A percentile compares a stretch with the other conserved stretches of the same genome.
Conservation (phyloP, 2,888 invertebrate genomes). For the Coleophora flavipennella region DNA sequence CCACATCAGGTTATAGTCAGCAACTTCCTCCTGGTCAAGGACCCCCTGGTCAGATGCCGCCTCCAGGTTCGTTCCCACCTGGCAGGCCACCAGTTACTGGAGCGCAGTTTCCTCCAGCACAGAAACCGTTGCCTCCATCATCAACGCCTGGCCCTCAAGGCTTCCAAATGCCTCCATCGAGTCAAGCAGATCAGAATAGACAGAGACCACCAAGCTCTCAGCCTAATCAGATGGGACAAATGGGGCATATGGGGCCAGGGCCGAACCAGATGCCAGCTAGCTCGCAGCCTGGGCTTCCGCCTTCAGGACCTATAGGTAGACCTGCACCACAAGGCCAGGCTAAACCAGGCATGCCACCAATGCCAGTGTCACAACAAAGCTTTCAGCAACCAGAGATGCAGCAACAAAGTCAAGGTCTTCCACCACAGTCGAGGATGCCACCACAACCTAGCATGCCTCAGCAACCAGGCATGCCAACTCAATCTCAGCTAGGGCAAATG, state of each 20-base stretch:
- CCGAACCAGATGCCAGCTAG: conserved; percentile 24
- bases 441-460: conserved; percentile 12
- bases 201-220: conserved; percentile 32
- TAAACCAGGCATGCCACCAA: conserved; percentile 10
- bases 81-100: conserved; percentile 32
- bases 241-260: conserved; percentile 6
- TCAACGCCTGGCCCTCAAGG: conserved; percentile 28
- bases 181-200: conserved; percentile 22
- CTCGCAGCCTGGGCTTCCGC: conserved; percentile 25
- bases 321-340: conserved; percentile 14
- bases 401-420: conserved; percentile 14
- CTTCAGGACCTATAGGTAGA: conserved; percentile 17
- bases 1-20: conserved; percentile 33
- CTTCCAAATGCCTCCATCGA: conserved; percentile 21
- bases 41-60: conserved; percentile 19
- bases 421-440: conserved; percentile 19
- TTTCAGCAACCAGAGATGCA: conserved; percentile 15
- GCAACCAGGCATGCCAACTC: conserved; percentile 3
- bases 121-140: conserved; percentile 29
- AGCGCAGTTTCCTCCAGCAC: conserved; percentile 28
- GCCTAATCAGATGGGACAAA: conserved; percentile 20
- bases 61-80: conserved; percentile 9
- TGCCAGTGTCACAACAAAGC: neutral
- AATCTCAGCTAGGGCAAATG: conserved; percentile 8
- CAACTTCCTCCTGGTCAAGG: conserved; percentile 36